Evolutionary conservation across 2,113 vertebrate genomes (phyloP), one percentile per base, ranked within the genome.

Genomic region (Brienomyrus longianalis): DNA sequence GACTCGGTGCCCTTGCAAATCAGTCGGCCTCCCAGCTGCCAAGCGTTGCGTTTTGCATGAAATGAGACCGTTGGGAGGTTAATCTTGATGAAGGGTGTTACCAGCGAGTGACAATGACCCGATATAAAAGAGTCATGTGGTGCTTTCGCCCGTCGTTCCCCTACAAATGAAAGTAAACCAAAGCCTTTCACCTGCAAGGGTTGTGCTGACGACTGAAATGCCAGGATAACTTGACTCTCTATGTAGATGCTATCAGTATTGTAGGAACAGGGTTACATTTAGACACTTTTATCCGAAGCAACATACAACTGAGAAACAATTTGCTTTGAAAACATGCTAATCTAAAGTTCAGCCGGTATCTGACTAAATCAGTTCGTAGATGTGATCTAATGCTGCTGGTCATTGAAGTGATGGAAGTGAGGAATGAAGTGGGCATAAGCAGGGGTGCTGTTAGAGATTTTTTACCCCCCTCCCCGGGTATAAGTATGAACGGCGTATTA

Each of bases 1-100:
- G 66, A 91, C 91, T 93, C 92, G 91, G 86, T 87, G 90, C 88
- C 87, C 86, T 52, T 21, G 85, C 43, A 87, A 91, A 88, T 93
- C 88, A 92, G 77, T 88, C 86, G 0, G 15, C 35, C 74, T 35
- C 74, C 74, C 35, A 7, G 66, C 89, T 90, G 80, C 88, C 19
- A 52, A 87, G 83, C 27, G 59, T 89, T 89, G 90, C 91, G 91
- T 90, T 90, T 90, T 51, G 80, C 85, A 91, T 91, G 91, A 92
- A 92, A 93, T 93, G 85, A 90, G 91, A 91, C 89, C 50, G 66
- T 23, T 43, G 48, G 50, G 83, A 35, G 90, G 1, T 84, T 87
- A 89, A 52, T 86, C 80, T 83, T 77, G 91, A 91, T 66, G 15
- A 89, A 89, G 90, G 86, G 23, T 83, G 39, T 3, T 51, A 52